Conservation (phyloP, 2,113 vertebrate species). For the Psettodes erumei region DNA sequence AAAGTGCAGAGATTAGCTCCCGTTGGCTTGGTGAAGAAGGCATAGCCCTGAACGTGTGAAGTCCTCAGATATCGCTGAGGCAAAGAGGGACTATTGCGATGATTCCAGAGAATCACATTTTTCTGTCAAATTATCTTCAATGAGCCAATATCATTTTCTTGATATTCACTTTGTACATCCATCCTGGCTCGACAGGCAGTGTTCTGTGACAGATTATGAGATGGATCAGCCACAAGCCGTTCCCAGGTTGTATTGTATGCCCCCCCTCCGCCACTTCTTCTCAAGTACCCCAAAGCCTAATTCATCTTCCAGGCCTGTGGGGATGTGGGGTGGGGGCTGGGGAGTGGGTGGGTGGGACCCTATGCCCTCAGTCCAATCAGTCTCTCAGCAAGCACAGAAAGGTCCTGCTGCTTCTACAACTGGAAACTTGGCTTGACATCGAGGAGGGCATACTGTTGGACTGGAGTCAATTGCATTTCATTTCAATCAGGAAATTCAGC, state of each 20-base stretch:
- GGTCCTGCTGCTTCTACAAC: slow-evolving; percentile 75
- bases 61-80: slow-evolving; percentile 1
- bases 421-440: slow-evolving; percentile 65
- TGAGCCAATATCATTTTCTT: slow-evolving; percentile 40
- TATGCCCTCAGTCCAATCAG: slow-evolving; percentile 73
- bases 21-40: not conserved
- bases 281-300: slow-evolving; percentile 71
- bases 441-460: slow-evolving; percentile 58
- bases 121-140: slow-evolving; percentile 40
- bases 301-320: slow-evolving; percentile 65
- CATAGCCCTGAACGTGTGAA: not conserved
- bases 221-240: slow-evolving; percentile 73
- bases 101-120: not conserved
- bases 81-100: not conserved
- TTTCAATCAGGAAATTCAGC: slow-evolving; percentile 64
- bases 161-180: slow-evolving; percentile 63
- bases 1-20: not conserved
- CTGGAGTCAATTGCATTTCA: slow-evolving; percentile 66
- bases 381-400: slow-evolving; percentile 77
- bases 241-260: slow-evolving; percentile 75
- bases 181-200: slow-evolving; percentile 34
- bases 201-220: slow-evolving; percentile 63
- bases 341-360: slow-evolving; percentile 61
- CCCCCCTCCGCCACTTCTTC: slow-evolving; percentile 68
- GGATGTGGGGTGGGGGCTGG: slow-evolving; percentile 58